phyloP scores from a whole-genome alignment of 2,888 invertebrate genomes.

The Diaphora mendica region DNA sequence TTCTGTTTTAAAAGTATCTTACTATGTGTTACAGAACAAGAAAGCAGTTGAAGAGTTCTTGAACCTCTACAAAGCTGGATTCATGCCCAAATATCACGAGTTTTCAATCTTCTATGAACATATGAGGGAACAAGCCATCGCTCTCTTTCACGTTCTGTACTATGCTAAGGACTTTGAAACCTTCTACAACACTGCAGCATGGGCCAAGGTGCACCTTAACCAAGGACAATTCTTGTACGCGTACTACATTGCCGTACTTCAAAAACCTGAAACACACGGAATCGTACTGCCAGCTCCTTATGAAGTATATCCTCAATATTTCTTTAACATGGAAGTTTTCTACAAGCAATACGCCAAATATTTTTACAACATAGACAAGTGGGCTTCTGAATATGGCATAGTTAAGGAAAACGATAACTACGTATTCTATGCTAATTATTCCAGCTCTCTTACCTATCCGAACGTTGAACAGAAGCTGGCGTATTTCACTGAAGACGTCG shows the following conservation, averaged over 20 bases:
- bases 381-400: conserved; percentile 10
- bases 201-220: conserved; percentile 87
- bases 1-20: too few relatives aligned
- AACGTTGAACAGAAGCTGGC: conserved; percentile 87
- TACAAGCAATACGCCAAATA: conserved; percentile 75
- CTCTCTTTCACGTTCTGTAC: conserved; percentile 86
- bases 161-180: conserved; percentile 87
- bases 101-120: conserved; percentile 83
- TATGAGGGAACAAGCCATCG: conserved; percentile 79
- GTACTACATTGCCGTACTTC: conserved; percentile 86
- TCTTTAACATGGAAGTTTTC: conserved; percentile 87
- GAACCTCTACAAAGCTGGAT: conserved; percentile 71
- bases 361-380: conserved; percentile 60
- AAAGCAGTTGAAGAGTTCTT: conserved; percentile 78
- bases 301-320: conserved; percentile 89
- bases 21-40: conserved; percentile 69
- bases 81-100: conserved; percentile 78
- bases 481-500: conserved; percentile 91
- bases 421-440: conserved; percentile 87
- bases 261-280: conserved; percentile 86
- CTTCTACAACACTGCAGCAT: conserved; percentile 87
- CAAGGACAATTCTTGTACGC: conserved; percentile 88
- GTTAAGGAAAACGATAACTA: conserved; percentile 73
- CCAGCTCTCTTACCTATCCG: conserved; percentile 79
- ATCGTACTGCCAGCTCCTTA: conserved; percentile 89